Evolutionary conservation across 2,113 vertebrate species (phyloP), one percentile per base, ranked within the genome.

Genomic region (Tenebrosternarchus preto): DNA sequence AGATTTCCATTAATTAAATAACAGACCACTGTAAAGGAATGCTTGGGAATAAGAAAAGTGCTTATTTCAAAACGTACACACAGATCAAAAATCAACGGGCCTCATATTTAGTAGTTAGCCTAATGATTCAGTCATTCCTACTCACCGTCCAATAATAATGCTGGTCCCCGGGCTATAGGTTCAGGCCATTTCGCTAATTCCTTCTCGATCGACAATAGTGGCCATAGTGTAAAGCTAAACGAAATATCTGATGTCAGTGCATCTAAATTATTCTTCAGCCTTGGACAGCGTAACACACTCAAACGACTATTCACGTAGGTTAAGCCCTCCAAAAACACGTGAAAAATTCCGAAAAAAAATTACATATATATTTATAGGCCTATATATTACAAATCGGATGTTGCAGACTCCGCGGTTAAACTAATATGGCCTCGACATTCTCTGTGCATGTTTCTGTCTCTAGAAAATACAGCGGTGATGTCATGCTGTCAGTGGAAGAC

Each of bases 401-500:
- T 20, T 72, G 33, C 57, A 67, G 66, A 73, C 17, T 64, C 25
- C 29, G 93, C 92, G 94, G 92, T 91, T 92, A 90, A 91, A 92
- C 91, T 76, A 89, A 87, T 89, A 92, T 89, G 90, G 91, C 91
- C 92, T 91, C 90, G 92, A 77, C 88, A 91, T 76, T 78, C 60
- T 43, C 72, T 29, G 76, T 68, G 64, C 73, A 71, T 75, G 67
- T 60, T 76, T 86, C 76, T 90, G 89, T 89, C 77, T 92, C 91
- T 82, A 92, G 90, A 92, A 92, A 92, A 94, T 92, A 91, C 91
- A 93, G 94, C 94, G 94, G 94, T 95, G 95, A 96, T 94, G 95
- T 96, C 95, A 96, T 93, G 92, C 92, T 87, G 94, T 92, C 93
- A 96, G 94, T 93, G 93, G 93, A 95, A 95, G 93, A 89, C 70